Conservation (phyloP, 2,888 invertebrate genomes). For the Cantharis flavilabris region DNA sequence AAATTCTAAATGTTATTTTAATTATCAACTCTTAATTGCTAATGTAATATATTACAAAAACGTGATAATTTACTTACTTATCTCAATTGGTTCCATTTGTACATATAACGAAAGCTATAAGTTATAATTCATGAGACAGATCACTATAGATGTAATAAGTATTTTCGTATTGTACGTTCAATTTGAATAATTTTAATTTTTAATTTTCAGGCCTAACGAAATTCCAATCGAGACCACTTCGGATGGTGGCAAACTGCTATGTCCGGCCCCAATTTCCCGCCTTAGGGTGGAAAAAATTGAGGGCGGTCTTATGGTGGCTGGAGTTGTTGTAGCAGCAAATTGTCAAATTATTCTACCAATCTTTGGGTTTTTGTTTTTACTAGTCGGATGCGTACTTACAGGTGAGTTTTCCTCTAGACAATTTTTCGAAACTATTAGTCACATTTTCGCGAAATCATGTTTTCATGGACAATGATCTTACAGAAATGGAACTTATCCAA, state of each 20-base stretch:
- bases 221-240: conserved; percentile 61
- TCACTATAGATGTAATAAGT: not conserved
- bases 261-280: conserved; percentile 71
- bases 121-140: not conserved
- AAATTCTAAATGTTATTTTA: conserved; percentile 4
- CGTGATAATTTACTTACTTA: not conserved
- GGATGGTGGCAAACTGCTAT: conserved; percentile 58
- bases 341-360: conserved; percentile 78
- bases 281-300: conserved; percentile 77
- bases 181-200: not conserved
- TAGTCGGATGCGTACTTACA: conserved; percentile 76
- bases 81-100: not conserved
- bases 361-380: conserved; percentile 76
- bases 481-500: too few relatives aligned
- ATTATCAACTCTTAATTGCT: not conserved
- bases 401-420: conserved; percentile 56
- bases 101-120: not conserved
- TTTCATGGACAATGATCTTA: too few relatives aligned
- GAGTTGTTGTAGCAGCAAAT: conserved; percentile 76
- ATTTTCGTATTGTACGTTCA: not conserved
- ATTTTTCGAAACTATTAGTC: too few relatives aligned
- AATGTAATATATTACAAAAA: not conserved
- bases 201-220: conserved; percentile 61
- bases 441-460: too few relatives aligned
- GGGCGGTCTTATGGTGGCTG: conserved; percentile 76